phyloP scores from a whole-genome alignment of 1,140 invertebrate species.

The Drosophila tristis region DNA sequence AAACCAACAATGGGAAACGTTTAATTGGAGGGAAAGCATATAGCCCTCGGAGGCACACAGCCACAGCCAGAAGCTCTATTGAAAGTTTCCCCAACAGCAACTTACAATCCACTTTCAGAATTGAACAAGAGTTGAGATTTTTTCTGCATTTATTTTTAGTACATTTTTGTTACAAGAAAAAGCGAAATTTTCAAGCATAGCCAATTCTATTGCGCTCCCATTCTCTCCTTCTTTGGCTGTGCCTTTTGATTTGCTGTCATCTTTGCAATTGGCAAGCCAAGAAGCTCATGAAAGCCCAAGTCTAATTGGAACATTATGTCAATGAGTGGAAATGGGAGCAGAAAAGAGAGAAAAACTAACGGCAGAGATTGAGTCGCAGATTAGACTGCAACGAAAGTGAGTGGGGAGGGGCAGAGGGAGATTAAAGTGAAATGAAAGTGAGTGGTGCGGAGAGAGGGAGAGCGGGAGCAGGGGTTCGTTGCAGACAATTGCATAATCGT shows the following conservation, averaged over 20 bases:
- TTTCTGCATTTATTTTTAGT: conserved; percentile 45
- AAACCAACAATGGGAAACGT: conserved; percentile 65
- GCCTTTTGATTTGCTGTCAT: conserved; percentile 42
- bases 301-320: conserved; percentile 42
- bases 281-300: conserved; percentile 38
- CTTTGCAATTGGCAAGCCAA: conserved; percentile 42
- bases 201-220: conserved; percentile 19
- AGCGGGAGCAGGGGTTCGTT: conserved; percentile 1
- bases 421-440: conserved; percentile 46
- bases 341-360: conserved; percentile 1
- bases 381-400: conserved; percentile 43
- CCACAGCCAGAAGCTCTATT: conserved; percentile 54
- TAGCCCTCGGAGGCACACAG: conserved; percentile 48
- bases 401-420: conserved; percentile 3
- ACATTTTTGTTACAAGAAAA: conserved; percentile 28
- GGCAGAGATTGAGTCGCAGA: conserved; percentile 54
- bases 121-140: conserved; percentile 54
- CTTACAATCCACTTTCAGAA: conserved; percentile 67
- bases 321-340: conserved; percentile 47
- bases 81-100: conserved; percentile 56
- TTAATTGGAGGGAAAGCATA: conserved; percentile 68
- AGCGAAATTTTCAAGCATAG: conserved; percentile 42
- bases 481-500: conserved; percentile 61
- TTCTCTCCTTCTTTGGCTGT: conserved; percentile 6
- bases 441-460: conserved; percentile 16